phyloP scores from a whole-genome alignment of 2,888 invertebrate genomes.

The Eueremaeus valkanovi region DNA sequence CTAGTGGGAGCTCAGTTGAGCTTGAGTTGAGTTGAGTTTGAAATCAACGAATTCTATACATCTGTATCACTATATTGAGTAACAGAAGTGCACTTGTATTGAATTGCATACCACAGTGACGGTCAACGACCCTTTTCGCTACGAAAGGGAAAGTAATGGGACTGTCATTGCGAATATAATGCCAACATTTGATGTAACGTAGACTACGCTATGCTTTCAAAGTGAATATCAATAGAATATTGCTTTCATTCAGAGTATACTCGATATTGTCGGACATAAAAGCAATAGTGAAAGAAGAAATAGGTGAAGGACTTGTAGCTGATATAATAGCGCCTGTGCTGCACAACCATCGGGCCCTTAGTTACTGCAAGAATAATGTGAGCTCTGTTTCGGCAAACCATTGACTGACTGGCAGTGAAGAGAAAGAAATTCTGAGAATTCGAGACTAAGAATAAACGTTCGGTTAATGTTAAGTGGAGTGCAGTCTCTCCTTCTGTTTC shows the following conservation, averaged over 20 bases:
- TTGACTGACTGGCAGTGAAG: not conserved
- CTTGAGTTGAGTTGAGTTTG: not conserved
- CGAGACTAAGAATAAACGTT: not conserved
- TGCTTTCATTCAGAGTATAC: not conserved
- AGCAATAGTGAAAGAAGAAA: not conserved
- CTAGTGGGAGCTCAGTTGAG: not conserved
- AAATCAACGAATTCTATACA: not conserved
- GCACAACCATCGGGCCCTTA: not conserved
- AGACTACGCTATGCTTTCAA: not conserved
- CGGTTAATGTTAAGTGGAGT: not conserved
- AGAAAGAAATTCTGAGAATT: not conserved
- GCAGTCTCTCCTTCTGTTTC: not conserved
- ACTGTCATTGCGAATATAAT: slow-evolving; percentile 2
- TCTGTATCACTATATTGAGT: slow-evolving; percentile 7
- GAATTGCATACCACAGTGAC: slow-evolving; percentile 21
- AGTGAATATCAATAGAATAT: slow-evolving; percentile 12
- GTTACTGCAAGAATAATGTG: not conserved
- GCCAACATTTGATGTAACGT: not conserved
- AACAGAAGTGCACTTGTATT: slow-evolving; percentile 14
- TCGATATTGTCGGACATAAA: not conserved
- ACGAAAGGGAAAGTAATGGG: slow-evolving; percentile 29
- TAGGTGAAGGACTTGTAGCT: slow-evolving; percentile 26
- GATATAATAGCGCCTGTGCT: not conserved
- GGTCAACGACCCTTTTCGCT: slow-evolving; percentile 17
- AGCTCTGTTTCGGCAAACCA: too few relatives aligned